These are phyloP conservation scores for Rhopalosiphum nymphaeae DNA, from an alignment of 2,888 invertebrate genomes.

Conservation along the genomic window DNA sequence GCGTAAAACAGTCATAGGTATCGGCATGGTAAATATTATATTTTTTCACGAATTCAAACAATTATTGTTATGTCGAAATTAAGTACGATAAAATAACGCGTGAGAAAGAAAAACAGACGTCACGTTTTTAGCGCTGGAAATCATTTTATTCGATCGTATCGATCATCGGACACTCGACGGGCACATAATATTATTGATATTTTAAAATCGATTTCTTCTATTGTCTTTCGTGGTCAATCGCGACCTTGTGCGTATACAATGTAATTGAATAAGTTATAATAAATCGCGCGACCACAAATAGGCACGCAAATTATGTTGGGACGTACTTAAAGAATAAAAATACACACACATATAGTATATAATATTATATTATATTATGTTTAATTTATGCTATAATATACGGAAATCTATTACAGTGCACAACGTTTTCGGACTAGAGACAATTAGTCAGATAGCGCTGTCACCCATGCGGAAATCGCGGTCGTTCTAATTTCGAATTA, in stretches of 20 bases:
- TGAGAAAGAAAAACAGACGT: neutral
- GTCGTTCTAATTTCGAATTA: neutral
- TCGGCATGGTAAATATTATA: neutral
- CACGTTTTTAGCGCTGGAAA: neutral
- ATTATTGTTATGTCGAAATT: neutral
- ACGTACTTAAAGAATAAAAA: neutral
- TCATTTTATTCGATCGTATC: neutral
- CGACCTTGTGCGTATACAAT: neutral
- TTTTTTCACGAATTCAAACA: neutral
- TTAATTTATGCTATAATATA: neutral
- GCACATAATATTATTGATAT: neutral
- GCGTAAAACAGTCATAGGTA: neutral
- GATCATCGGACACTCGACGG: neutral
- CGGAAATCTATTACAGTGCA: neutral
- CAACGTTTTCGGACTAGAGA: neutral
- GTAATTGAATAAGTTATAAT: slow-evolving; percentile 20
- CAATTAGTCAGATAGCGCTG: neutral
- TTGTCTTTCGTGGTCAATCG: slow-evolving; percentile 19
- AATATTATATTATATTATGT: neutral
- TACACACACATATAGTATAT: neutral
- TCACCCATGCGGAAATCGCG: slow-evolving; percentile 38
- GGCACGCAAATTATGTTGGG: neutral
- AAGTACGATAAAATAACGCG: neutral
- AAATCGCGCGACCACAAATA: neutral
- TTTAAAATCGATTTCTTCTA: neutral